Evolutionary conservation across 2,113 vertebrate genomes (phyloP).

Genomic region (Dipodomys spectabilis): DNA sequence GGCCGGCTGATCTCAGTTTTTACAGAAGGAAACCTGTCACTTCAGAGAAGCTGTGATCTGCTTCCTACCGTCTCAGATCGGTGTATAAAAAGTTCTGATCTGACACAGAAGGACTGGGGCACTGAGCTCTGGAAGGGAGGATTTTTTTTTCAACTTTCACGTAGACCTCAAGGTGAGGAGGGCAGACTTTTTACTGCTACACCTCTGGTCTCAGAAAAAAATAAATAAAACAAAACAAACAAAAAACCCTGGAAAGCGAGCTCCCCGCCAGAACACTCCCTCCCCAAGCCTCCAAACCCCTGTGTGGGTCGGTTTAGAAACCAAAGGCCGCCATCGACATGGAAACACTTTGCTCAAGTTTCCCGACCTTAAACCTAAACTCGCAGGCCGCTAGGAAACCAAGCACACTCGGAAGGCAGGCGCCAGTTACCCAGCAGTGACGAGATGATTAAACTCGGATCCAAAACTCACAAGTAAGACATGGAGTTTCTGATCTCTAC

Average conservation of each 20-base stretch:
- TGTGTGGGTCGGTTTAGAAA: background rate
- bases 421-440: background rate
- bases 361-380: background rate
- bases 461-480: background rate
- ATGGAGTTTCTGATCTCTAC: background rate
- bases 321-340: background rate
- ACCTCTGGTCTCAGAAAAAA: conserved; percentile 2
- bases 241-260: conserved; percentile 60
- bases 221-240: no score
- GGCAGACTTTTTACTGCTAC: conserved; percentile 49
- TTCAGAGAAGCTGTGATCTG: conserved; percentile 36
- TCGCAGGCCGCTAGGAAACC: background rate
- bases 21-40: conserved; percentile 45
- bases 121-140: background rate
- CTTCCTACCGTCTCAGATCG: conserved; percentile 20
- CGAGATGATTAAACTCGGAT: background rate
- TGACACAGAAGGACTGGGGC: background rate
- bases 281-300: background rate
- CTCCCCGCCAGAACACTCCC: background rate
- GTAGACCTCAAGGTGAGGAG: conserved; percentile 19
- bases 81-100: conserved; percentile 11
- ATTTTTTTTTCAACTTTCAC: background rate
- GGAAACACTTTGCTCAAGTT: background rate
- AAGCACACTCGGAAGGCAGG: background rate
- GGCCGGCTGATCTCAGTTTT: background rate